Evolutionary conservation across 2,888 invertebrate genomes (phyloP), one percentile per base, ranked within the genome.

Genomic region (Machimus atricapillus): DNA sequence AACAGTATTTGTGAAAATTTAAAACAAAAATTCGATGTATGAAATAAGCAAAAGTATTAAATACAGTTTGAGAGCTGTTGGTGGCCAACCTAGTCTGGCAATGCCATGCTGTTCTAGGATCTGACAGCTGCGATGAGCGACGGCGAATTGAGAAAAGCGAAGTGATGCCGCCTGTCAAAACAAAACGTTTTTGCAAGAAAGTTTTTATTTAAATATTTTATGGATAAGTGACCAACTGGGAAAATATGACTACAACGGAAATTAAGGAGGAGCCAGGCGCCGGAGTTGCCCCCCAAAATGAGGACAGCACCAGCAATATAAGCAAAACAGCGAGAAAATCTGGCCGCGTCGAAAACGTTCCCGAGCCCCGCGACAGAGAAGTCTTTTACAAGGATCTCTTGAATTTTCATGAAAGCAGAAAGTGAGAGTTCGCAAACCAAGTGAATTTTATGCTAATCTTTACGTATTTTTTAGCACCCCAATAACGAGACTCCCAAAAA

Each of bases 371-470:
- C 19, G 89, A 89, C 40, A 87, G 87, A 79, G 91, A 91, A 0
- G 91, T 91, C 76, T 93, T 93, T 88, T 93, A 91, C 89, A 91
- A 91, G 79, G 98, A 98, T 91, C 94, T 98, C 90, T 95, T 96
- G 91, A 97, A 96, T 92, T 98, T 98, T 92, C 98, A 98, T 93
- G 97, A 97, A 90, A 96, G 96, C 90, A 95, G 97, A 94, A 97
- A 97, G 98, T 98, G 93, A 95, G 96, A 19, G 2, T 31, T 66
- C 3, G 2, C 16, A 5, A 27, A 12, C 23, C 79, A 1, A 27
- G 19, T 27, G 2, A 74, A 23, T 76, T 56, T 12, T 27, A 74
- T 19, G 81, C 27, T 43, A 73, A 58, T 46, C 4, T 7, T 87
- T 86, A 87, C 37, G 89, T 89, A 88, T 90, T 86, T 93, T 93